These are phyloP conservation scores for Drosophila ustulata DNA, from an alignment of 2,888 invertebrate genomes.

Conservation along the genomic window DNA sequence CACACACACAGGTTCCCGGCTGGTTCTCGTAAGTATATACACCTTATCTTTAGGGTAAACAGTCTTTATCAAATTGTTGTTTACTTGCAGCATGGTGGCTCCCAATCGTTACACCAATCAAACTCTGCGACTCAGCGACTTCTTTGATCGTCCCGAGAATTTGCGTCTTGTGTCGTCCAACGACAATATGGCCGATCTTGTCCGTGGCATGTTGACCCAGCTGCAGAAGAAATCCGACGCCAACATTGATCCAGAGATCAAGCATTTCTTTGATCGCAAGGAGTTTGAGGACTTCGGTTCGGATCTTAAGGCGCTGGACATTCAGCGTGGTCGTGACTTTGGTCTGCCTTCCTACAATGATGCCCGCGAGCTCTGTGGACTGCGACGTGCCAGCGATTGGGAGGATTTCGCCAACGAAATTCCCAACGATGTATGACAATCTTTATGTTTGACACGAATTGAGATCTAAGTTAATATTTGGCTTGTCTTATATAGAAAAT, in stretches of 20 bases:
- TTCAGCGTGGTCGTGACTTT: constrained; percentile 79
- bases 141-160: constrained; percentile 66
- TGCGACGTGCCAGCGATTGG: constrained; percentile 75
- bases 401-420: constrained; percentile 87
- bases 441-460: not conserved
- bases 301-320: constrained; percentile 80
- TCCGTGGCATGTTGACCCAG: constrained; percentile 90
- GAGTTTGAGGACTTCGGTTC: constrained; percentile 86
- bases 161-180: constrained; percentile 80
- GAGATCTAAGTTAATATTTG: not conserved
- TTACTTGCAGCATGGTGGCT: constrained; percentile 66
- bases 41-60: not conserved
- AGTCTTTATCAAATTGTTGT: not conserved
- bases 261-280: constrained; percentile 78
- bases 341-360: constrained; percentile 78
- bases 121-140: constrained; percentile 77
- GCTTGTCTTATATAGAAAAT: constrained; percentile 86
- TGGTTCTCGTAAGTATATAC: constrained; percentile 84
- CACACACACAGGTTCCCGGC: constrained; percentile 87
- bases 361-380: constrained; percentile 73
- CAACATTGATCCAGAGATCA: constrained; percentile 87
- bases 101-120: constrained; percentile 69
- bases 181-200: constrained; percentile 88
- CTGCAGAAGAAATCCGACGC: constrained; percentile 90
- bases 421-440: constrained; percentile 86